Conservation (phyloP, 2,797 vertebrate genomes). For the Odontamblyopus lacepedii region DNA sequence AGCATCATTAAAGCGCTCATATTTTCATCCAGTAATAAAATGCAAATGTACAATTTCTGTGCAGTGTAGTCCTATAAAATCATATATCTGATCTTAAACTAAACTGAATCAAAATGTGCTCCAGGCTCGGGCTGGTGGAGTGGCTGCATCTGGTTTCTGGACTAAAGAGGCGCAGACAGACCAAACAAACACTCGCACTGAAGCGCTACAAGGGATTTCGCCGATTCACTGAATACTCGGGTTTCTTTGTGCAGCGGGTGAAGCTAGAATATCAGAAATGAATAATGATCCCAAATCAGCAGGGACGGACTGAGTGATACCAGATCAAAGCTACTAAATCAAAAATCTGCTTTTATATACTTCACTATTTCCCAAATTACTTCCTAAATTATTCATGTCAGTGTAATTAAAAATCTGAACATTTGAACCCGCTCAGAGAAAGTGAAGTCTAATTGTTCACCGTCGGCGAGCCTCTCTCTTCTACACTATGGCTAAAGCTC, state of each 20-base stretch:
- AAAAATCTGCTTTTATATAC: not conserved
- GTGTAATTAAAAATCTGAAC: not conserved
- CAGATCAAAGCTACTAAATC: not conserved
- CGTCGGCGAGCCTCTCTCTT: not conserved
- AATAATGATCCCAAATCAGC: not conserved
- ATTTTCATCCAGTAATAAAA: no score
- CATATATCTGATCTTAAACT: no score
- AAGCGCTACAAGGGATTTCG: not conserved
- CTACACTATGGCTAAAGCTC: not conserved
- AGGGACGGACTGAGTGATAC: not conserved
- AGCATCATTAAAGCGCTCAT: no score
- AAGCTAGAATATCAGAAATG: not conserved
- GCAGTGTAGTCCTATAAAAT: no score
- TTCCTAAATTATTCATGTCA: slow-evolving; percentile 1
- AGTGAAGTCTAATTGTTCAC: slow-evolving; percentile 3
- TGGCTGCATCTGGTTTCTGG: no score
- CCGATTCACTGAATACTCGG: not conserved
- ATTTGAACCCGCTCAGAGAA: not conserved
- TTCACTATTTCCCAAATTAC: not conserved
- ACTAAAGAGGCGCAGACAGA: not conserved
- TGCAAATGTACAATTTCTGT: no score
- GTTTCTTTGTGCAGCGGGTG: not conserved
- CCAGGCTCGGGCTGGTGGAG: no score
- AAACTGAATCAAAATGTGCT: no score
- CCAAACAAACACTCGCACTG: not conserved